phyloP scores from a whole-genome alignment of 2,797 vertebrate species.

The Sylvia borin region DNA sequence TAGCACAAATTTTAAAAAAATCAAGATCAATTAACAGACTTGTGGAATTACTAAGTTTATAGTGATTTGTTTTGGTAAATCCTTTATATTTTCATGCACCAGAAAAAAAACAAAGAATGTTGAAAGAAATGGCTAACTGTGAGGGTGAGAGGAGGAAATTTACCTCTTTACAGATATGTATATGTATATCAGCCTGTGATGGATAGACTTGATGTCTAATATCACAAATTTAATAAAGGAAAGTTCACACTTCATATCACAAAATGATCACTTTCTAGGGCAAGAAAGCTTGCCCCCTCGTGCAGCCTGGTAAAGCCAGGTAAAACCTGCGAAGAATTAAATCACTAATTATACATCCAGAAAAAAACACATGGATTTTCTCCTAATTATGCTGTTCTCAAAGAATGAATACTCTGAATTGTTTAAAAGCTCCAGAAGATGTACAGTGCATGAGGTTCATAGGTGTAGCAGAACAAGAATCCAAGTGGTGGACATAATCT shows the following conservation, averaged over 20 bases:
- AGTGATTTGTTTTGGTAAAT: background rate
- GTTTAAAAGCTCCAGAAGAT: background rate
- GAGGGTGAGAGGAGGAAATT: accelerated
- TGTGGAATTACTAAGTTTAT: background rate
- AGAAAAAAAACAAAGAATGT: background rate
- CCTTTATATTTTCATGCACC: background rate
- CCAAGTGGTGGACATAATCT: background rate
- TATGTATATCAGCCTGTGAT: background rate
- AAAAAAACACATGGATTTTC: background rate
- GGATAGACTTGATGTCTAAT: background rate
- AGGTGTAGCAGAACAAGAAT: background rate
- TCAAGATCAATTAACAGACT: background rate
- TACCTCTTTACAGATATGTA: background rate
- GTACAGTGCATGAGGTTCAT: background rate
- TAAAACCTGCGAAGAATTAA: background rate
- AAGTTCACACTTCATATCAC: background rate
- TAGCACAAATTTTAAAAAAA: background rate
- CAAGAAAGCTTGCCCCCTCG: background rate
- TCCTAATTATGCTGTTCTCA: background rate
- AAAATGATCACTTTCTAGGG: background rate
- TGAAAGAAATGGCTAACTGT: background rate
- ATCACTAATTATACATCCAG: background rate
- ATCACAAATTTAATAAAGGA: background rate
- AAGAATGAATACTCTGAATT: background rate
- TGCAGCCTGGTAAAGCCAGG: background rate